Evolutionary conservation across 1,140 invertebrate genomes (phyloP), one percentile per base, ranked within the genome.

Genomic region (Leptinotarsa defecta): DNA sequence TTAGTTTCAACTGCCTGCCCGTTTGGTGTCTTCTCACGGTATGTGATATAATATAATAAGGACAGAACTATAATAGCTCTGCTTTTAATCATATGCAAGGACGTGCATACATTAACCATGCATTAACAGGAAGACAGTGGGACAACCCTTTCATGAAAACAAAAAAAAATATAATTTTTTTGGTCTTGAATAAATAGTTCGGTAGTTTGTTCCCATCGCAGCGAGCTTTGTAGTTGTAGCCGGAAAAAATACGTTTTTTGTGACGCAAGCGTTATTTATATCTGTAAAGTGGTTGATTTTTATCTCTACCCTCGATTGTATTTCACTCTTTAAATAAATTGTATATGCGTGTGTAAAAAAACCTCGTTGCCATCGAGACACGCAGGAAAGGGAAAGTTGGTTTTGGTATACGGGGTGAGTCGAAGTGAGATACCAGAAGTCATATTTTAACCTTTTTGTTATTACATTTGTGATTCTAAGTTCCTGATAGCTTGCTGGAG

Each of bases 61-160:
- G 48, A 19, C 19, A 69, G 0, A 48, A 48, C 19, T 70, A 63
- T 67, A 75, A 67, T 68, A 69, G 34, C 61, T 43, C 68, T 71
- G 65, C 74, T 75, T 65, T 68, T 80, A 80, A 80, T 80, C 67
- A 80, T 78, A 80, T 80, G 79, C 79, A 78, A 78, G 79, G 74
- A 73, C 79, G 74, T 79, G 79, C 79, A 78, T 79, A 79, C 77
- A 80, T 79, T 77, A 80, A 78, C 77, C 34, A 43, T 43, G 8
- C 34, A 43, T 49, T 77, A 80, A 78, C 79, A 79, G 77, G 79
- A 80, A 80, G 77, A 80, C 79, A 78, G 77, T 79, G 73, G 79
- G 72, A 62, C 27, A 27, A 27, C 27, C 27, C 27, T 27, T 27
- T 5, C 74, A 77, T 71, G 70, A 68, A 73, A 77, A 74, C 76